A percentile compares a stretch with the other conserved stretches of the same genome.
Conservation (phyloP, 2,888 invertebrate species). For the Campopleginae sp. region DNA sequence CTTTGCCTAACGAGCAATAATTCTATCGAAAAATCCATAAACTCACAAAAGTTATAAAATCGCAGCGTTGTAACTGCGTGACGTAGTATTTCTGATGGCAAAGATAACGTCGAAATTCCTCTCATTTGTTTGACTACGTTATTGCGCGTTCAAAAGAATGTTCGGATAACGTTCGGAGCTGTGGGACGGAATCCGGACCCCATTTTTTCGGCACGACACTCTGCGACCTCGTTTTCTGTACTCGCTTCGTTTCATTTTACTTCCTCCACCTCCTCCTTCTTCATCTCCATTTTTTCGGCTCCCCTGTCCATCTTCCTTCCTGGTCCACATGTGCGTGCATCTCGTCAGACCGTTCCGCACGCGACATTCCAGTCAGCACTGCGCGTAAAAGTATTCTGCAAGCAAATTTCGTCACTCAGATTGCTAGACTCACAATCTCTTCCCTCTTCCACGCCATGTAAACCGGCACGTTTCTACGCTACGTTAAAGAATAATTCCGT, state of each 20-base stretch:
- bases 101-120: slow-evolving; percentile 31
- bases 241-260: slow-evolving; percentile 49
- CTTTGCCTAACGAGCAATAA: neutral
- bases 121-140: slow-evolving; percentile 32
- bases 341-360: slow-evolving; percentile 65
- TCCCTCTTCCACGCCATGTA: neutral
- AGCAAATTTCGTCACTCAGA: slow-evolving; percentile 44
- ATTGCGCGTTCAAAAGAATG: slow-evolving; percentile 48
- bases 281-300: slow-evolving; percentile 38
- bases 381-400: slow-evolving; percentile 64
- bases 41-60: neutral
- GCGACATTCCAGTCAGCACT: slow-evolving; percentile 76
- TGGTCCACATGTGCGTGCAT: slow-evolving; percentile 41
- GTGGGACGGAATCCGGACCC: slow-evolving; percentile 51
- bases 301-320: slow-evolving; percentile 7
- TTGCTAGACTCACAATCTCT: neutral
- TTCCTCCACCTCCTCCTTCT: slow-evolving; percentile 56
- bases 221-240: slow-evolving; percentile 64
- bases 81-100: neutral
- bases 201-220: slow-evolving; percentile 49
- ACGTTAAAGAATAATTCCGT: neutral
- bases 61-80: neutral
- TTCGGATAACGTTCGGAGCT: slow-evolving; percentile 50
- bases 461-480: neutral
- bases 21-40: neutral